Conservation (phyloP, 2,113 vertebrate genomes). For the Crotalus horridus region DNA sequence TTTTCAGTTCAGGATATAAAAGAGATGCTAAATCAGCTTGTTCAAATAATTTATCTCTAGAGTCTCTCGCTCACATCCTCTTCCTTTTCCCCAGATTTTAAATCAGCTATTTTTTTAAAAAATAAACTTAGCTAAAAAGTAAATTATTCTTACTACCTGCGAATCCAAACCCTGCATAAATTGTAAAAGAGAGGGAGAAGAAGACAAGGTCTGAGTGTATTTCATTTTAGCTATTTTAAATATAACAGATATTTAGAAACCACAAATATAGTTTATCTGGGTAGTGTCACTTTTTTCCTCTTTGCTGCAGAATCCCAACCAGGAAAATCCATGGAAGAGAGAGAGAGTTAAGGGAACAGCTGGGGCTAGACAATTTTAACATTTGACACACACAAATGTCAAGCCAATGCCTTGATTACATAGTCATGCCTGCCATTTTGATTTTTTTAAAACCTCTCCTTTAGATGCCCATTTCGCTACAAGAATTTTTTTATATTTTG, state of each 20-base stretch:
- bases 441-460: not conserved
- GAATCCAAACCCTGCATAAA: not conserved
- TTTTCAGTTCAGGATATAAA: conserved; percentile 30
- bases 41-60: conserved; percentile 13
- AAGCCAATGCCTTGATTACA: not conserved
- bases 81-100: not conserved
- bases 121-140: not conserved
- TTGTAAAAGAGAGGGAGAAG: not conserved
- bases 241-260: not conserved
- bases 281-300: not conserved
- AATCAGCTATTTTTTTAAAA: not conserved
- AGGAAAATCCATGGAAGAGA: not conserved
- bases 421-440: not conserved
- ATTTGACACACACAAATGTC: not conserved
- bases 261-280: not conserved
- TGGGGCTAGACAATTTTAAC: not conserved
- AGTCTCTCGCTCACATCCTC: not conserved
- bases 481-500: not conserved
- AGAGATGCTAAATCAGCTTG: not conserved
- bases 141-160: not conserved
- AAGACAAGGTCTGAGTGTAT: not conserved
- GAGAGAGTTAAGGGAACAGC: not conserved
- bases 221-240: not conserved
- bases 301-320: not conserved
- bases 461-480: not conserved